A percentile compares a stretch with the other conserved stretches of the same genome.
Conservation (phyloP, 2,888 invertebrate species). For the Macaria notata region DNA sequence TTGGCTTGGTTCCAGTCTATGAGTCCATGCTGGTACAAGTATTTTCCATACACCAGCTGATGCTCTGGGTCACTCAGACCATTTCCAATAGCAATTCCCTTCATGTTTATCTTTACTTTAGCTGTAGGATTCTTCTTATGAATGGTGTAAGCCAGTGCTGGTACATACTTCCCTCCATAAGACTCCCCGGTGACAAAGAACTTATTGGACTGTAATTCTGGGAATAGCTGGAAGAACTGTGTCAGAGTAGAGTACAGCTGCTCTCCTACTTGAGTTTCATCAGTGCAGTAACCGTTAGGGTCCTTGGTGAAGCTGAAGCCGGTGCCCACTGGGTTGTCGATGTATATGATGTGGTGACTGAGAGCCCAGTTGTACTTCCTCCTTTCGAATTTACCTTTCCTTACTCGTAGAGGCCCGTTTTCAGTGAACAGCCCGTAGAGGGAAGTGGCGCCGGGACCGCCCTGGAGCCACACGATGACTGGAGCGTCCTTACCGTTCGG, state of each 20-base stretch:
- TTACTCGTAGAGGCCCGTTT: conserved; percentile 86
- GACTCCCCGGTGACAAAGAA: conserved; percentile 96
- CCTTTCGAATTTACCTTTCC: conserved; percentile 68
- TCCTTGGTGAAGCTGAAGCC: conserved; percentile 94
- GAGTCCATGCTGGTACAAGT: conserved; percentile 89
- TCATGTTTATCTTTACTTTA: conserved; percentile 86
- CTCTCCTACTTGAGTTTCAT: conserved; percentile 90
- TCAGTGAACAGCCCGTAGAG: conserved; percentile 91
- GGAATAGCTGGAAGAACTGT: conserved; percentile 93
- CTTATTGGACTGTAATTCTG: conserved; percentile 86
- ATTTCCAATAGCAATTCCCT: conserved; percentile 90
- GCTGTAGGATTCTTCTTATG: conserved; percentile 84
- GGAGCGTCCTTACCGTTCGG: conserved; percentile 82
- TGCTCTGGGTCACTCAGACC: conserved; percentile 90
- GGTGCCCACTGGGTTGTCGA: conserved; percentile 96
- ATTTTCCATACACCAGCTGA: conserved; percentile 89
- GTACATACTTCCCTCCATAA: conserved; percentile 90
- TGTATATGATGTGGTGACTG: conserved; percentile 91
- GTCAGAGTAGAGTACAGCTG: conserved; percentile 88
- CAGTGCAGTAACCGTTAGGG: conserved; percentile 88
- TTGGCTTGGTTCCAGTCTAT: conserved; percentile 84
- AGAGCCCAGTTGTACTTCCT: conserved; percentile 91
- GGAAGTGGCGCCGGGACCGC: conserved; percentile 92
- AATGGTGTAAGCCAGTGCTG: conserved; percentile 89
- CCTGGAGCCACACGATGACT: conserved; percentile 92